Conservation (phyloP, 1,140 invertebrate species). For the Frieseomelitta varia region DNA sequence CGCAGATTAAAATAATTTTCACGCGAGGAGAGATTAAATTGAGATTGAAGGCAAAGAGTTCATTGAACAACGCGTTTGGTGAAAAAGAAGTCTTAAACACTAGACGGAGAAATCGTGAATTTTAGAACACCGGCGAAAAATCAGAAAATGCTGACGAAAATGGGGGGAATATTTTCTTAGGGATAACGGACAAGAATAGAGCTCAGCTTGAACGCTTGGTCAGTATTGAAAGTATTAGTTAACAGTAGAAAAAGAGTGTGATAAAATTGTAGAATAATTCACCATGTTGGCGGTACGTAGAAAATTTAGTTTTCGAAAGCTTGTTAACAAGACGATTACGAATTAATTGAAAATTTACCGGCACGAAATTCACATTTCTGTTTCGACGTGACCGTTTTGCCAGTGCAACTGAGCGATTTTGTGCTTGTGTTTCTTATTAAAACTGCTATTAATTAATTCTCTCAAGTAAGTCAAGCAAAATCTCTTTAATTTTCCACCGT, state of each 20-base stretch:
- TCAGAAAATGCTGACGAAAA: neutral
- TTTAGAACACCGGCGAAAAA: neutral
- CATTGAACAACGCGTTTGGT: neutral
- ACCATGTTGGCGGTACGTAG: neutral
- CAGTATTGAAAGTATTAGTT: too few species aligned
- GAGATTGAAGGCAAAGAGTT: neutral
- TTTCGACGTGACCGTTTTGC: neutral
- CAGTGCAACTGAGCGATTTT: neutral
- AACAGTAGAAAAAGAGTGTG: neutral
- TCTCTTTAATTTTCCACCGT: neutral
- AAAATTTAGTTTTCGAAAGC: neutral
- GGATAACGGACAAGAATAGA: neutral
- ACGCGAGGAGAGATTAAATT: neutral
- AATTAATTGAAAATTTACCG: constrained; percentile 3
- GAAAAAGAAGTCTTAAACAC: neutral
- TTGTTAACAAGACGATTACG: neutral
- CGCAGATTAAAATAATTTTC: neutral
- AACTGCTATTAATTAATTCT: too few species aligned
- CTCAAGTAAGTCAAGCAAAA: neutral
- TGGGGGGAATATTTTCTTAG: too few species aligned
- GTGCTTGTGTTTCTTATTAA: neutral
- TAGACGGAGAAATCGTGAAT: neutral
- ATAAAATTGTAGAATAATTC: neutral
- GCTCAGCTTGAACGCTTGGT: neutral
- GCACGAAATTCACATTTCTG: neutral